Evolutionary conservation across 2,888 invertebrate genomes (phyloP), one percentile per base, ranked within the genome.

Genomic region (Rutpela maculata): DNA sequence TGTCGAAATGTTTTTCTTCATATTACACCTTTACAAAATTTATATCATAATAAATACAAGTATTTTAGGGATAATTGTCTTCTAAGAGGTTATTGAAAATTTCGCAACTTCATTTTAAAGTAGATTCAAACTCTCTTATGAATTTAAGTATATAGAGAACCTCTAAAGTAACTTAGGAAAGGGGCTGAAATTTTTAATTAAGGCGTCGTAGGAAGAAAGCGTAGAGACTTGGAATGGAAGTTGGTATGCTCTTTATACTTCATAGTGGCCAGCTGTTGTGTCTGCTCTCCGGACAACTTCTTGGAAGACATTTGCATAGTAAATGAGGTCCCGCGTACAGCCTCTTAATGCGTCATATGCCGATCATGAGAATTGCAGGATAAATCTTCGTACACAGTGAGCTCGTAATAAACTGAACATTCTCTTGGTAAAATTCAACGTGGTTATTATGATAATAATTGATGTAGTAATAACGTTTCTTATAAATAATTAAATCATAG

Each of bases 231-330:
- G 71, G 67, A 77, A 77, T 76, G 62, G 80, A 83, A 85, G 84
- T 87, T 87, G 85, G 85, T 86, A 72, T 72, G 90, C 90, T 91
- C 91, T 91, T 91, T 91, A 91, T 91, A 91, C 91, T 91, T 91
- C 91, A 91, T 91, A 90, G 90, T 90, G 88, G 89, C 90, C 91
- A 91, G 91, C 91, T 91, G 91, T 85, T 83, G 90, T 91, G 86
- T 85, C 85, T 85, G 83, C 84, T 74, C 84, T 84, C 84, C 85
- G 87, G 86, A 86, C 86, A 88, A 89, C 88, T 89, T 89, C 88
- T 88, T 86, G 84, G 85, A 88, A 88, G 86, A 86, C 88, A 89
- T 90, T 89, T 89, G 89, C 90, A 89, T 90, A 88, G 88, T 88
- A 90, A 88, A 89, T 89, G 89, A 89, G 89, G 87, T 88, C 84